Evolutionary conservation across 2,888 invertebrate species (phyloP), one percentile per base, ranked within the genome.

Genomic region (Rotaria magnacalcarata): DNA sequence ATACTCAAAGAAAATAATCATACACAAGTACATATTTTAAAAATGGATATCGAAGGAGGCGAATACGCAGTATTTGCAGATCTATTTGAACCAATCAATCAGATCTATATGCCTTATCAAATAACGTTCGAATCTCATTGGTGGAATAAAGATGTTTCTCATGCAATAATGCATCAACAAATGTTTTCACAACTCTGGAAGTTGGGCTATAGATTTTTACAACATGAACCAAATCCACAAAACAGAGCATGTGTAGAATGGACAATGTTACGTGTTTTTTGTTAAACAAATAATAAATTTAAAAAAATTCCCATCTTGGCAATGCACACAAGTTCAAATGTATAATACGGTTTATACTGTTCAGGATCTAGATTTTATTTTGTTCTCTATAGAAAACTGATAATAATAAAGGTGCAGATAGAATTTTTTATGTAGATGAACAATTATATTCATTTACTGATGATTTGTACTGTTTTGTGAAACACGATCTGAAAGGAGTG

Each of bases 71-170:
- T 54, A 16, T 54, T 54, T 54, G 52, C 52, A 16, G 52, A 54
- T 19, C 10, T 60, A 60, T 60, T 60, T 16, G 19, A 16, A 34
- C 41, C 14, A 41, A 2, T 6, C 21, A 41, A 75, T 41, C 21
- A 43, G 19, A 19, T 43, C 21, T 21, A 16, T 43, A 24, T 75
- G 24, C 75, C 75, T 8, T 75, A 41, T 10, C 75, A 75, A 10
- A 75, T 75, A 21, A 19, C 75, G 3, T 75, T 75, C 11, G 75
- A 75, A 75, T 75, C 75, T 43, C 75, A 75, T 43, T 75, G 75
- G 75, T 75, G 75, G 75, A 4, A 41, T 41, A 8, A 1, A 19
- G 75, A 75, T 24, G 1, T 75, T 43, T 75, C 21, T 75, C 75
- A 75, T 43, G 75, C 75, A 41, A 19, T 41, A 7, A n/a, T 75